Evolutionary conservation across 1,140 invertebrate genomes (phyloP), one percentile per base, ranked within the genome.

Genomic region (Hycleus cichorii): DNA sequence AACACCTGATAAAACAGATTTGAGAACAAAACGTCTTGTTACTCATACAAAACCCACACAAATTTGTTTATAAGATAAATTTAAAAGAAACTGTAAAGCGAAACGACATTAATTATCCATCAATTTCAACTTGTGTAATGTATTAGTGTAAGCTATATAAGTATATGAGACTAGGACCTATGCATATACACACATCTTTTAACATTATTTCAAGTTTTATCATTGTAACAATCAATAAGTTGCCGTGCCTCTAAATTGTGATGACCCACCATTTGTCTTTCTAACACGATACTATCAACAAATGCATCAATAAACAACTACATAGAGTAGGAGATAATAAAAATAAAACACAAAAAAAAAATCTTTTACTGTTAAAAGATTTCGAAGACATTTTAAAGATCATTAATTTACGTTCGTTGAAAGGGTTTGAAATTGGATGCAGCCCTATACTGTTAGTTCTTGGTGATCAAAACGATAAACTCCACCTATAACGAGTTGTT

Each of bases 201-300:
- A 54, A 47, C 44, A 51, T 45, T 57, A 38, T 11, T 44, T 5
- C 11, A 40, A 32, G 3, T 27, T 39, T 62, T 62, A 62, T 62
- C 60, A 58, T 5, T 39, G 32, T 6, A 53, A 58, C 40, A 60
- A 63, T 63, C 61, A 63, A 63, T 63, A 63, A 63, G 56, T 64
- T 50, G 49, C 51, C 59, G 51, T 57, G 59, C 55, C 49, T 51
- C 43, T 62, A 60, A 63, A 63, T 47, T 47, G 47, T 46, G 39
- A 59, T 49, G 58, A 61, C 48, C 61, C 55, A 57, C 53, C 64
- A 63, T 65, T 65, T 63, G 61, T 65, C 64, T 65, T 65, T 58
- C 58, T 57, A 60, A 63, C 61, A 54, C 61, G 61, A 64, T 64
- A 57, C 51, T 57, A 64, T 64, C 63, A 32, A 32, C 32, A 7